Evolutionary conservation across 2,888 invertebrate genomes (phyloP).

Genomic region (Hermaeophaga mercurialis): DNA sequence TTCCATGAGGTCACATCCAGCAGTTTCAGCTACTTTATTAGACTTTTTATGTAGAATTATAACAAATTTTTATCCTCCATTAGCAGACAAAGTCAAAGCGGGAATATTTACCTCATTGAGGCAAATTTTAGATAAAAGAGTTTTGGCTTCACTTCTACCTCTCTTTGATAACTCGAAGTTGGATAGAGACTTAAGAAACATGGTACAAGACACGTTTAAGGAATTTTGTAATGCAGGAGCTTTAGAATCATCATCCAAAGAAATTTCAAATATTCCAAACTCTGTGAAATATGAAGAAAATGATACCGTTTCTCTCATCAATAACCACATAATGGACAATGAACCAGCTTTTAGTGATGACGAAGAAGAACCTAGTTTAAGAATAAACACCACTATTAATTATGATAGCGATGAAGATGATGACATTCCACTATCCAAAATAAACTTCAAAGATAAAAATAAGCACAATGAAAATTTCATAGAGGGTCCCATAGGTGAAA

Average conservation of each 20-base stretch:
- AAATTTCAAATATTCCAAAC: slow-evolving; percentile 38
- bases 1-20: slow-evolving; percentile 89
- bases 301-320: slow-evolving; percentile 38
- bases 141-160: slow-evolving; percentile 82
- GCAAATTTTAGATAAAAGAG: slow-evolving; percentile 90
- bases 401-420: slow-evolving; percentile 73
- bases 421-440: slow-evolving; percentile 78
- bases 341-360: slow-evolving; percentile 87
- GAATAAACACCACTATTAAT: slow-evolving; percentile 55
- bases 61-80: slow-evolving; percentile 81
- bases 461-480: slow-evolving; percentile 56
- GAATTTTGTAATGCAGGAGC: slow-evolving; percentile 72
- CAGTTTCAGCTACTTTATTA: slow-evolving; percentile 85
- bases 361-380: slow-evolving; percentile 68
- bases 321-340: slow-evolving; percentile 61
- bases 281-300: slow-evolving; percentile 45
- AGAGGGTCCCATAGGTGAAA: slow-evolving; percentile 63
- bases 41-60: slow-evolving; percentile 93
- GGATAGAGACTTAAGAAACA: slow-evolving; percentile 79
- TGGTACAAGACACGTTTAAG: slow-evolving; percentile 88
- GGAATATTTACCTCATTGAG: slow-evolving; percentile 83
- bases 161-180: slow-evolving; percentile 87
- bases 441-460: slow-evolving; percentile 66
- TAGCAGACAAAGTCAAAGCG: slow-evolving; percentile 77
- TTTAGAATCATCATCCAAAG: slow-evolving; percentile 51